Evolutionary conservation across 2,113 vertebrate species (phyloP).

Genomic region (Aspidoscelis tigris): DNA sequence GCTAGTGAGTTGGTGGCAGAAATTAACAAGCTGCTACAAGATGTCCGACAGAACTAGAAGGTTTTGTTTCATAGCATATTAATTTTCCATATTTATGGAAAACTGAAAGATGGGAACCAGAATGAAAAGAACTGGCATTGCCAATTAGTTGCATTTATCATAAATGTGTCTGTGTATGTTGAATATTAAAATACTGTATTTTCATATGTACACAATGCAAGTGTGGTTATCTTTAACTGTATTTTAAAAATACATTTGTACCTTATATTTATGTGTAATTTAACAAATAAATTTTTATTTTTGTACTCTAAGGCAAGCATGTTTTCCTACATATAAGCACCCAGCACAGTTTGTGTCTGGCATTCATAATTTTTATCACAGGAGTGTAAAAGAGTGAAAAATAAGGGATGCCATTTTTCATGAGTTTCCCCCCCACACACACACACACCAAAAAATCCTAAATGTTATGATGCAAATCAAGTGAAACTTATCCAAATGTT

Average conservation of each 20-base stretch:
- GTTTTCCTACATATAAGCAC: constrained; percentile 77
- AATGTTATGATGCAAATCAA: constrained; percentile 54
- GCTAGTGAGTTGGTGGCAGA: constrained; percentile 97
- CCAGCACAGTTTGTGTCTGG: constrained; percentile 48
- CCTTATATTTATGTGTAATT: constrained; percentile 99
- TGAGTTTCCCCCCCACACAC: constrained; percentile 23
- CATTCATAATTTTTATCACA: constrained; percentile 42
- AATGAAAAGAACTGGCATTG: constrained; percentile 82
- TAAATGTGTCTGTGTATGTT: constrained; percentile 99
- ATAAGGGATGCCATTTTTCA: constrained; percentile 46
- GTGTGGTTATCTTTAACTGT: constrained; percentile 99
- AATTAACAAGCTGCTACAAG: constrained; percentile 97
- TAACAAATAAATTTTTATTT: constrained; percentile 98
- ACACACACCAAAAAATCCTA: constrained; percentile 12
- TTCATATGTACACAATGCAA: constrained; percentile 97
- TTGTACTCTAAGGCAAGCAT: constrained; percentile 92
- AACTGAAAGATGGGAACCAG: constrained; percentile 56
- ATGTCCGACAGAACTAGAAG: constrained; percentile 92
- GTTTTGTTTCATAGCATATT: constrained; percentile 34
- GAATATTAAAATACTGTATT: constrained; percentile 96
- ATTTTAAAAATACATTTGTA: constrained; percentile 99
- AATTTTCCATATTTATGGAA: constrained; percentile 77
- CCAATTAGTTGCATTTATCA: constrained; percentile 93
- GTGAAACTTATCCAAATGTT: constrained; percentile 65
- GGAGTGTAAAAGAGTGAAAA: constrained; percentile 27